Evolutionary conservation across 2,888 invertebrate species (phyloP), one percentile per base, ranked within the genome.

Genomic region (Drosophila flavopinicola): DNA sequence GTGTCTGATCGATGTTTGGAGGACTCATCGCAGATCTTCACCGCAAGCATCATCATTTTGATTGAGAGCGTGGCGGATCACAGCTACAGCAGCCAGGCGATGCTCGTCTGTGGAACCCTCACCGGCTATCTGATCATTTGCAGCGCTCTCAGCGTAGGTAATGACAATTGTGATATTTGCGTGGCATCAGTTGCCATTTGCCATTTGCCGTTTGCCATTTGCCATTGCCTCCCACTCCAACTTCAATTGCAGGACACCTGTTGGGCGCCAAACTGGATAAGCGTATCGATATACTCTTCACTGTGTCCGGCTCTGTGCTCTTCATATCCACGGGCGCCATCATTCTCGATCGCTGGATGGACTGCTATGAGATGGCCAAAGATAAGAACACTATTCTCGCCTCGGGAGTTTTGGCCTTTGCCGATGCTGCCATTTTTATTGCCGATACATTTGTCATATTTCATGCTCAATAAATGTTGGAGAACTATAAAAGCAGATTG

Each of bases 51-150:
- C 52, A 75, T 89, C 29, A 65, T 86, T 7, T 56, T 89, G 60
- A 78, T 90, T 42, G 88, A 88, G 68, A 84, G 69, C 65, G 70
- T 87, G 9, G 48, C 74, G 52, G 88, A 89, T 60, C 80, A 75
- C 13, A 66, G 67, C 7, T 88, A 88, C 39, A 85, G 79, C 54
- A 80, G 87, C 49, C 87, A 88, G 38, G 88, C 88, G 42, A 88
- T 89, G 88, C 58, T 89, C 27, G 84, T 88, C 10, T 87, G 88
- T 58, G 89, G 89, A 44, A 86, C 89, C 0, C 61, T 90, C 2
- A 71, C 78, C 15, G 89, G 89, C 23, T 90, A 89, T 29, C 53
- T 86, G 13, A 88, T 89, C 45, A 87, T 89, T 37, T 87, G 87
- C 60, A 70, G 73, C 37, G 54, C 79, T 5, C 35, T 89, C n/a